These are phyloP conservation scores for Esperia sulphurella DNA, from an alignment of 2,888 invertebrate species.

Conservation along the genomic window DNA sequence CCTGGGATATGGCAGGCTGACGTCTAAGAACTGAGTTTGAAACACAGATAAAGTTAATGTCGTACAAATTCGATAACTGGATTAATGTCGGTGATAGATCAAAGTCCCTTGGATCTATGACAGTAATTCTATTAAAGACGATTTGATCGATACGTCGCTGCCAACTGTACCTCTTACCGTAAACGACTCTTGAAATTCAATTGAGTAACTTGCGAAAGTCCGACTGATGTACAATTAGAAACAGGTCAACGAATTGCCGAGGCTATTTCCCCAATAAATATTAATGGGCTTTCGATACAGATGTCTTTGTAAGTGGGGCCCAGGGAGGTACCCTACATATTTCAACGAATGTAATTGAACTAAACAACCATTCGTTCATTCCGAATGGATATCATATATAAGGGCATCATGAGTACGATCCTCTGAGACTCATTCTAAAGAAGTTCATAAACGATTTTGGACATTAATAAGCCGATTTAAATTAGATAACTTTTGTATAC, in stretches of 20 bases:
- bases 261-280: conserved; percentile 53
- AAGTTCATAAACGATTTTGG: too few relatives aligned
- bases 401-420: too few relatives aligned
- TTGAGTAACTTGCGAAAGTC: conserved; percentile 28
- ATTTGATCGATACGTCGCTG: background rate
- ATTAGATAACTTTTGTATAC: too few relatives aligned
- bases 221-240: conserved; percentile 46
- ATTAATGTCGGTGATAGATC: too few relatives aligned
- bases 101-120: too few relatives aligned
- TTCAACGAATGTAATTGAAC: background rate
- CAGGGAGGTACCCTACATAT: background rate
- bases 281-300: conserved; percentile 44
- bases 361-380: background rate
- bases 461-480: too few relatives aligned
- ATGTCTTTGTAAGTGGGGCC: conserved; percentile 29
- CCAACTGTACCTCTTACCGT: background rate
- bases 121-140: too few relatives aligned
- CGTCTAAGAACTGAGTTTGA: too few relatives aligned
- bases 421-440: too few relatives aligned
- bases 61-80: too few relatives aligned
- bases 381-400: background rate
- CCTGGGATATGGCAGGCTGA: too few relatives aligned
- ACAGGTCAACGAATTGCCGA: conserved; percentile 32
- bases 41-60: too few relatives aligned
- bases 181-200: conserved; percentile 27